phyloP scores from a whole-genome alignment of 2,888 invertebrate species.

The Amorpha juglandis region DNA sequence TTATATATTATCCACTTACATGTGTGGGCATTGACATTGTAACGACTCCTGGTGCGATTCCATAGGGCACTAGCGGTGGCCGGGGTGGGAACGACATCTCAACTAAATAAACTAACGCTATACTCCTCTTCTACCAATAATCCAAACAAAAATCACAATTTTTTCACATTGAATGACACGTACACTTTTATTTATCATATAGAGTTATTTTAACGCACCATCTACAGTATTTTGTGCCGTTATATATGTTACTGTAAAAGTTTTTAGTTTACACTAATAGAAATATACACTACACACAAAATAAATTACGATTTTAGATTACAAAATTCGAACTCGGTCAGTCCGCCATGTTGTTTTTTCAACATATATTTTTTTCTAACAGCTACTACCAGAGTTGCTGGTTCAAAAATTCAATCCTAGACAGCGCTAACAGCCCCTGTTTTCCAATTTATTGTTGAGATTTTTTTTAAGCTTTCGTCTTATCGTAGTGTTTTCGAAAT shows the following conservation, averaged over 20 bases:
- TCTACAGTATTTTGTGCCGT: background rate
- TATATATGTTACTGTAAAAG: background rate
- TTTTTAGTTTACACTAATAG: constrained; percentile 14
- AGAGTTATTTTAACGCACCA: background rate
- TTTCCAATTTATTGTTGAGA: too few species aligned
- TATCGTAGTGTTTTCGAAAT: too few species aligned
- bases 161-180: constrained; percentile 48
- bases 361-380: background rate
- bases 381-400: background rate
- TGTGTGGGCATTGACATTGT: constrained; percentile 90
- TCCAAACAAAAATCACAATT: constrained; percentile 35
- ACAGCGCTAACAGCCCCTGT: too few species aligned
- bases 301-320: constrained; percentile 22
- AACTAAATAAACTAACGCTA: background rate
- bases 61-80: constrained; percentile 91
- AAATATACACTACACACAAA: constrained; percentile 11
- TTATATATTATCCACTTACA: constrained; percentile 80
- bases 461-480: too few species aligned
- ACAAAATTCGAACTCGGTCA: constrained; percentile 21
- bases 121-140: constrained; percentile 32
- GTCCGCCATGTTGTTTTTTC: constrained; percentile 28
- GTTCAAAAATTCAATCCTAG: background rate
- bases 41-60: constrained; percentile 88
- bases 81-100: constrained; percentile 95
- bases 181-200: constrained; percentile 38